Percentiles rank a stretch among this genome's conserved stretches.
These are phyloP conservation scores for Bovichtus variegatus DNA, from an alignment of 2,797 vertebrate genomes.

Conservation along the genomic window DNA sequence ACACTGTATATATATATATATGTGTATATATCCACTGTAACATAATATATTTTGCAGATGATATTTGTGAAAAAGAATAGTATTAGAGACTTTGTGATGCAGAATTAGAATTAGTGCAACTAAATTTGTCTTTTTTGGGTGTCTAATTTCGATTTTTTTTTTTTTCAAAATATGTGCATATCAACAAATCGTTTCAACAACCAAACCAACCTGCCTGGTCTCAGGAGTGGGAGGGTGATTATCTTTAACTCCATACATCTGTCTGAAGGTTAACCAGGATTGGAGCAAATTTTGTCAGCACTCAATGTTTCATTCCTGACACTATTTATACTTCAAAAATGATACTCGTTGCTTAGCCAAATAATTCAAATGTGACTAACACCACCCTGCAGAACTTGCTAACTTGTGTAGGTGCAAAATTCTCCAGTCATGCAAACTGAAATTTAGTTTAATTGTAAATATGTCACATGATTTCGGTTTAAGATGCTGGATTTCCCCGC, in stretches of 20 bases:
- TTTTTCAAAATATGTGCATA: slow-evolving; percentile 16
- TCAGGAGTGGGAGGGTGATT: not conserved
- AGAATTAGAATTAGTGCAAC: not conserved
- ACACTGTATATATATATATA: slow-evolving; percentile 7
- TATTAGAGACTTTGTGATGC: slow-evolving; percentile 3
- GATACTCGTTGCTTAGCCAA: not conserved
- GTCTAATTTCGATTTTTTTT: slow-evolving; percentile 9
- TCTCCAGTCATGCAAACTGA: not conserved
- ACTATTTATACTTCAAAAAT: not conserved
- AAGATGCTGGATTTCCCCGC: no score
- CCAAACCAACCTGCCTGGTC: not conserved
- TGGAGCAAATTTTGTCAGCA: not conserved
- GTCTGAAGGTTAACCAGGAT: not conserved
- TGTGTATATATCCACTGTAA: slow-evolving; percentile 20
- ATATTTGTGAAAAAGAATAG: slow-evolving; percentile 28
- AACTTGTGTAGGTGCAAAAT: not conserved
- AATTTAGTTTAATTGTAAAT: slow-evolving; percentile 15
- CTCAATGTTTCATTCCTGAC: not conserved
- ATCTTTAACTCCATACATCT: not conserved
- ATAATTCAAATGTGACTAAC: not conserved
- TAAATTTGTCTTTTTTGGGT: slow-evolving; percentile 6
- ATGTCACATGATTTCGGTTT: not conserved
- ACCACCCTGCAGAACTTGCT: not conserved
- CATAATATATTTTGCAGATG: slow-evolving; percentile 36
- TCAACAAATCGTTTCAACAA: not conserved